Evolutionary conservation across 1,140 invertebrate genomes (phyloP).

Genomic region (Pomacea maculata): DNA sequence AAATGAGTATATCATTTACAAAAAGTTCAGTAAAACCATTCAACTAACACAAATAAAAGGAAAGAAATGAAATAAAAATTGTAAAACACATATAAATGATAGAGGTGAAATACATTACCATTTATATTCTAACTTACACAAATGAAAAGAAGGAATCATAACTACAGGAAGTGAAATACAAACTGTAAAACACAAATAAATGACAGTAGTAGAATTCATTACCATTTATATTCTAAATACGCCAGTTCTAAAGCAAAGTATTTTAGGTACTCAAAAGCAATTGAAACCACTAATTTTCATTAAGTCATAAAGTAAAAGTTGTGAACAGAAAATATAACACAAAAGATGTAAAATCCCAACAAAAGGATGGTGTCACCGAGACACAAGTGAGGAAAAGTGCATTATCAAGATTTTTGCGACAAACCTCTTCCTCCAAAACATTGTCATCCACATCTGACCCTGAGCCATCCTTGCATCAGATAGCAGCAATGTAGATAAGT

Average conservation of each 20-base stretch:
- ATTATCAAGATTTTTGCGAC: background rate
- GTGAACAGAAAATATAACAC: no score
- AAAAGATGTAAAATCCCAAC: no score
- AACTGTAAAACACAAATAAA: conserved; percentile 9
- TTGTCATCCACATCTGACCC: conserved; percentile 16
- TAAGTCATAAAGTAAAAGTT: no score
- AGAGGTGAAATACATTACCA: background rate
- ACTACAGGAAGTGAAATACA: background rate
- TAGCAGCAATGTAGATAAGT: background rate
- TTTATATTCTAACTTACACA: background rate
- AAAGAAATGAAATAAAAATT: background rate
- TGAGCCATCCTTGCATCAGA: conserved; percentile 15
- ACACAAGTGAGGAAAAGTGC: no score
- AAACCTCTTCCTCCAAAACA: conserved; percentile 28
- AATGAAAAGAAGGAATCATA: background rate
- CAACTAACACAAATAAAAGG: background rate
- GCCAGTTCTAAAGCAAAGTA: no score
- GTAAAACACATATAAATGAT: background rate
- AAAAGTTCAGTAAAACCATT: background rate
- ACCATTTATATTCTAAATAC: background rate
- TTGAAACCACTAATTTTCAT: no score
- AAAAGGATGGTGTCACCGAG: no score
- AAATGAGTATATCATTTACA: background rate
- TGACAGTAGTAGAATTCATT: background rate
- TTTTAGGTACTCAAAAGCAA: no score